Conservation (phyloP, 2,113 vertebrate genomes). For the Gymnocephalus cernua region DNA sequence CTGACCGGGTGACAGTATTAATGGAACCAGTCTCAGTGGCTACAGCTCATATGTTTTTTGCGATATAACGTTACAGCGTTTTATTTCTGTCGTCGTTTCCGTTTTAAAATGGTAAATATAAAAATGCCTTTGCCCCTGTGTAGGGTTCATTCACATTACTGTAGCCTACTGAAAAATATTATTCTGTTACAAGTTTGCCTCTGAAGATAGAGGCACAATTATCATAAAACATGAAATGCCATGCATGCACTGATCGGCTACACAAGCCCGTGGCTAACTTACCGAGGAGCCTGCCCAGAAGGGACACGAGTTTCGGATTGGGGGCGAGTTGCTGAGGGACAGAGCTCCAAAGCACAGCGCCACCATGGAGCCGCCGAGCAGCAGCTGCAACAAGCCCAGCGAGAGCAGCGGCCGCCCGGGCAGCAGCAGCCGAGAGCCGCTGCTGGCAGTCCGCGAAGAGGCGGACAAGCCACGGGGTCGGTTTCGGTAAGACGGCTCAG, state of each 20-base stretch:
- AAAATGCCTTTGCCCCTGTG: no score
- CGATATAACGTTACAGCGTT: no score
- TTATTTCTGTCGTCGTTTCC: slow-evolving; percentile 10
- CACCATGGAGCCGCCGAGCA: slow-evolving; percentile 89
- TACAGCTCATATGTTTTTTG: background rate
- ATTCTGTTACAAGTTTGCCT: background rate
- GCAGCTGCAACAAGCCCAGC: slow-evolving; percentile 88
- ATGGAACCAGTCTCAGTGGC: background rate
- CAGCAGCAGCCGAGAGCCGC: slow-evolving; percentile 60
- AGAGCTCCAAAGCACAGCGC: slow-evolving; percentile 88
- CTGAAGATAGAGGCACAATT: background rate
- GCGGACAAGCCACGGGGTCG: slow-evolving; percentile 66
- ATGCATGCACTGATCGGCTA: background rate
- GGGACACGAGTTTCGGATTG: slow-evolving; percentile 84
- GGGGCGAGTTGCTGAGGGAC: slow-evolving; percentile 84
- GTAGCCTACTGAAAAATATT: no score
- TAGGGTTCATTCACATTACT: background rate
- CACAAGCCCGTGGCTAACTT: slow-evolving; percentile 57
- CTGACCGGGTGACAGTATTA: background rate
- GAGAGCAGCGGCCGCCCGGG: slow-evolving; percentile 84
- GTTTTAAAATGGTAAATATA: background rate
- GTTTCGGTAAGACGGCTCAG: slow-evolving; percentile 68
- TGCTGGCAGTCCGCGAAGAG: slow-evolving; percentile 65
- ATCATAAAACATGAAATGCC: background rate
- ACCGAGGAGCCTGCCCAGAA: slow-evolving; percentile 91